These are phyloP conservation scores for Gryllus longicercus DNA, from an alignment of 2,888 invertebrate genomes.

Conservation along the genomic window DNA sequence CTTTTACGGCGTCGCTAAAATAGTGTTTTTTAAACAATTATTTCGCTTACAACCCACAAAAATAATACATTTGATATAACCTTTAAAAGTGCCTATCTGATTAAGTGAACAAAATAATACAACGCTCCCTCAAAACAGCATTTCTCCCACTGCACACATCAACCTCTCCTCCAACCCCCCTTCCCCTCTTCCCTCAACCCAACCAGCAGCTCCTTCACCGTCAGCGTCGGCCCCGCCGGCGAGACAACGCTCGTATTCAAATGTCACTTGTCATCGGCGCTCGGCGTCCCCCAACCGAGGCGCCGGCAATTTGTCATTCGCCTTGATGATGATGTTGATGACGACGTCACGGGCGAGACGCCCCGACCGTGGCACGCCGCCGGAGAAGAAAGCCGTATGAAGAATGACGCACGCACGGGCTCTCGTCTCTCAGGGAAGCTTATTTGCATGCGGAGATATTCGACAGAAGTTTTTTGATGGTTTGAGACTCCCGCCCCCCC, in stretches of 20 bases:
- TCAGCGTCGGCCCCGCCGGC: neutral
- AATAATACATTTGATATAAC: too few species aligned
- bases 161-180: neutral
- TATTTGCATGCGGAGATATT: constrained; percentile 17
- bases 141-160: neutral
- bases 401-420: neutral
- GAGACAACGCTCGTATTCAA: neutral
- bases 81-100: too few species aligned
- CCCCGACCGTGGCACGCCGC: neutral
- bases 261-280: neutral
- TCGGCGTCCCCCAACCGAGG: neutral
- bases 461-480: constrained; percentile 11
- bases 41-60: too few species aligned
- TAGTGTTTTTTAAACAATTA: too few species aligned
- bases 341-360: neutral
- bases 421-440: neutral
- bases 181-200: too few species aligned
- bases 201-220: too few species aligned
- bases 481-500: neutral
- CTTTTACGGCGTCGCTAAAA: too few species aligned
- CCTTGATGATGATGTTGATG: neutral
- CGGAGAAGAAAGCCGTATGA: constrained; percentile 1
- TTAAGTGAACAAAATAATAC: too few species aligned
- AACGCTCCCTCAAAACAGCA: neutral
- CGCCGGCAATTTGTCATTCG: constrained; percentile 5